These are phyloP conservation scores for Paguma larvata DNA, from an alignment of 2,797 vertebrate species.

Conservation along the genomic window DNA sequence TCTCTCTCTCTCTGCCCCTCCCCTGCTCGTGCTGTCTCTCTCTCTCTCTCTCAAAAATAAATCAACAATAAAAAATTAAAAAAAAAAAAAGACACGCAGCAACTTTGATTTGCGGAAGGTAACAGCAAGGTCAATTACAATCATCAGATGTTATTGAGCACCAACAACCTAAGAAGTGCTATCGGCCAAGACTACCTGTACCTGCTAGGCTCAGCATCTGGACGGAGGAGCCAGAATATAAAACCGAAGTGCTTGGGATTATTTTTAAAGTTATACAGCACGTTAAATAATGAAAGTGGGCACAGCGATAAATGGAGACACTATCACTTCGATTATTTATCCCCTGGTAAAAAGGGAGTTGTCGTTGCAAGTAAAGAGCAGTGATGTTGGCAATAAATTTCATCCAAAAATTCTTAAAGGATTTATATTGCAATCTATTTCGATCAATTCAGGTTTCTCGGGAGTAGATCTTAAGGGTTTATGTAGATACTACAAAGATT, in stretches of 20 bases:
- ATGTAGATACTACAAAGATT: conserved; percentile 44
- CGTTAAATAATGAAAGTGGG: background rate
- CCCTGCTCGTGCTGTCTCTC: no score
- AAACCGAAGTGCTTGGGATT: background rate
- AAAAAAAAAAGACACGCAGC: background rate
- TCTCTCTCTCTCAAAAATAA: no score
- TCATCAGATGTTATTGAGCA: background rate
- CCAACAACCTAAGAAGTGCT: background rate
- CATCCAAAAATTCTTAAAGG: conserved; percentile 70
- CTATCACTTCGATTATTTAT: conserved; percentile 59
- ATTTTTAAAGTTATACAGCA: background rate
- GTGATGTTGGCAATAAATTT: conserved; percentile 32
- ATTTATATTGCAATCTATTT: conserved; percentile 60
- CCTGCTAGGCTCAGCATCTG: background rate
- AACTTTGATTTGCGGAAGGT: background rate
- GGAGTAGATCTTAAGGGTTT: conserved; percentile 16
- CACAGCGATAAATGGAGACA: background rate
- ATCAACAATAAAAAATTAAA: no score
- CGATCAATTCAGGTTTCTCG: conserved; percentile 74
- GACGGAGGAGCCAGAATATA: background rate
- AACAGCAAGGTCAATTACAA: background rate
- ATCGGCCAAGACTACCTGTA: background rate
- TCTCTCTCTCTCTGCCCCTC: no score
- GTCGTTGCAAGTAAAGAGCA: background rate
- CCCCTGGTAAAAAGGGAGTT: conserved; percentile 5